Base-by-base conservation (phyloP, 30 jellyfish, hydroid and myxozoan species). In the Aurelia coerulea region DNA sequence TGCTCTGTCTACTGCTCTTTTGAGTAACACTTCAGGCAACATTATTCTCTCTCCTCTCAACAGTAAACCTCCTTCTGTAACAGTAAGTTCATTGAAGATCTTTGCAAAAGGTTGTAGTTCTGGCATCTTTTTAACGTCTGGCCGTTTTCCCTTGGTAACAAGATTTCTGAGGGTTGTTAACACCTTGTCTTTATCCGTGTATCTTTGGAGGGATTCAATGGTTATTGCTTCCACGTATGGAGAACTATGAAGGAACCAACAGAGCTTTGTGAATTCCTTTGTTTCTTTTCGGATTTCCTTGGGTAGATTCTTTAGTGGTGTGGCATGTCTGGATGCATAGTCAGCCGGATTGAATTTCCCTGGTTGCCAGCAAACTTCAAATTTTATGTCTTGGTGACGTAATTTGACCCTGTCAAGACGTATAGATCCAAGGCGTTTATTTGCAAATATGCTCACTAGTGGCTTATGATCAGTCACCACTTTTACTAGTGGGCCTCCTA, bases 21-120 rank as follows among this genome's bases (percentile, higher is more conserved):
- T 35, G 58, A 91, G 73, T 35, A 86, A 73, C 3, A 77, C 63
- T 60, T 64, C 70, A 39, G 91, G 95, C 58, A 86, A 65, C 39
- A 86, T 52, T 31, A 74, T 76, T 65, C 83, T 62, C 67, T 39
- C 50, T 39, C 50, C 79, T 78, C 71, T 75, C 51, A 87, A 62
- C 16, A 64, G 15, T 18, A 76, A 62, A 23, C 86, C 90, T 87
- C 76, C 91, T 79, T 64, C 86, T 65, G 96, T 79, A 32, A 63
- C 78, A 23, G 89, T 73, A 17, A 84, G 72, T 51, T 84, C 90
- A 74, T 74, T 74, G 65, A 74, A 39, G 70, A 74, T 37, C 65
- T 74, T 74, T n/a, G 46, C 46, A 51, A 74, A 74, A 41, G 84
- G 71, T 49, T 74, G 70, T 51, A 74, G 65, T 51, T 74, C 71